Percentiles rank a stretch among this genome's conserved stretches.
phyloP scores from a whole-genome alignment of 2,888 invertebrate species.

The Tetanocera ferruginea region DNA sequence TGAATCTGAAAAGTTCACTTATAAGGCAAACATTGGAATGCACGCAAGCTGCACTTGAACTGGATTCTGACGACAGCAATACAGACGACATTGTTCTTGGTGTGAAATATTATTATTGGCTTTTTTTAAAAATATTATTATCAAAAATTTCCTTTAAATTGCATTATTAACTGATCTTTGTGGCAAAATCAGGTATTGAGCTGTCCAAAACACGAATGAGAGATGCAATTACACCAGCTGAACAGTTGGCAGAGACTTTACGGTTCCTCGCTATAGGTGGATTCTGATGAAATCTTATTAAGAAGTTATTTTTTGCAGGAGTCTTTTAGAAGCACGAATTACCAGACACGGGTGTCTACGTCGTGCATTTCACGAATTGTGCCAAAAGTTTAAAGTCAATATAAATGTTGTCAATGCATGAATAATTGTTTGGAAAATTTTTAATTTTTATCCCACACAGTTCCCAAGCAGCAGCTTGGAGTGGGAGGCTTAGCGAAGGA shows the following conservation, averaged over 20 bases:
- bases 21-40: constrained; percentile 16
- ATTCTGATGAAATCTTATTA: not conserved
- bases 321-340: constrained; percentile 19
- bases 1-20: too few species aligned
- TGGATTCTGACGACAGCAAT: constrained; percentile 23
- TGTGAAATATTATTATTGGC: not conserved
- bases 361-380: constrained; percentile 2
- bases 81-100: constrained; percentile 12
- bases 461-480: constrained; percentile 14
- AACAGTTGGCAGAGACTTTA: too few species aligned
- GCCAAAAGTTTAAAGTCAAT: not conserved
- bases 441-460: too few species aligned
- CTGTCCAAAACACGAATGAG: constrained; percentile 17
- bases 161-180: constrained; percentile 6
- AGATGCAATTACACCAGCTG: too few species aligned
- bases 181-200: constrained; percentile 29
- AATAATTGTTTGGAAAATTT: too few species aligned
- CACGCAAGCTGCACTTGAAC: not conserved
- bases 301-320: too few species aligned
- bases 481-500: constrained; percentile 33
- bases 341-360: constrained; percentile 17
- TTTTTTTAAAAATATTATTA: too few species aligned
- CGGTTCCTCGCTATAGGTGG: too few species aligned
- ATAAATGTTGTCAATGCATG: constrained; percentile 20
- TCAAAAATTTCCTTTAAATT: too few species aligned